Conservation (phyloP, 2,888 invertebrate species). For the Gasteruption jaculator region DNA sequence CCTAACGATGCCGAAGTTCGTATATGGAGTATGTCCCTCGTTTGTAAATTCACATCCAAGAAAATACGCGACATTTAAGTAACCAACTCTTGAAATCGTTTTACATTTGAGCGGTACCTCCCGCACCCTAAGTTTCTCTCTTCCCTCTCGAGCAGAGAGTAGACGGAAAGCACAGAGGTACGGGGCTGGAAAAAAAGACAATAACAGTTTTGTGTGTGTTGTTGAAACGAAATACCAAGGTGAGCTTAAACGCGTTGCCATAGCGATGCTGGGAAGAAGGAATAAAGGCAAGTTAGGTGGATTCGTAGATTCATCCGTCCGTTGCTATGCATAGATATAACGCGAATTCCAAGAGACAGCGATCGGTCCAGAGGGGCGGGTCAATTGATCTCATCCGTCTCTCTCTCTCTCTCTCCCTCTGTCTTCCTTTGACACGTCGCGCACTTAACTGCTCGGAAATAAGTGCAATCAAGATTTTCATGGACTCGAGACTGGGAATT, state of each 20-base stretch:
- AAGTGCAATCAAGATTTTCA: conserved; percentile 30
- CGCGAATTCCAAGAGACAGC: background rate
- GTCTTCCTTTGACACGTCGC: conserved; percentile 18
- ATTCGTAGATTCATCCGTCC: too few species aligned
- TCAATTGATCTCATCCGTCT: conserved; percentile 1
- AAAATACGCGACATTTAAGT: too few species aligned
- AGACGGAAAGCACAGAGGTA: conserved; percentile 5
- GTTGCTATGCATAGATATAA: too few species aligned
- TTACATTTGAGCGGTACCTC: too few species aligned
- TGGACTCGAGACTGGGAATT: conserved; percentile 25
- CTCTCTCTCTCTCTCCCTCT: conserved; percentile 12
- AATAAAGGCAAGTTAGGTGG: conserved; percentile 6
- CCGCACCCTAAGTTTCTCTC: too few species aligned
- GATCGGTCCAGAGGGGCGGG: background rate
- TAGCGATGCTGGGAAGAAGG: conserved; percentile 27
- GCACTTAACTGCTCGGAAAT: conserved; percentile 30
- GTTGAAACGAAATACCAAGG: conserved; percentile 37
- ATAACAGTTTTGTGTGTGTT: too few species aligned
- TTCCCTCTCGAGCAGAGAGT: too few species aligned
- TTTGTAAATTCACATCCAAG: too few species aligned
- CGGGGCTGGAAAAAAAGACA: conserved; percentile 18
- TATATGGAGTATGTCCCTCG: too few species aligned
- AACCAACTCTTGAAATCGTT: too few species aligned
- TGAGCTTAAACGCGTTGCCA: conserved; percentile 39
- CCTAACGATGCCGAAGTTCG: too few species aligned